Conservation (phyloP, 2,888 invertebrate genomes). For the Yponomeuta evonymella region DNA sequence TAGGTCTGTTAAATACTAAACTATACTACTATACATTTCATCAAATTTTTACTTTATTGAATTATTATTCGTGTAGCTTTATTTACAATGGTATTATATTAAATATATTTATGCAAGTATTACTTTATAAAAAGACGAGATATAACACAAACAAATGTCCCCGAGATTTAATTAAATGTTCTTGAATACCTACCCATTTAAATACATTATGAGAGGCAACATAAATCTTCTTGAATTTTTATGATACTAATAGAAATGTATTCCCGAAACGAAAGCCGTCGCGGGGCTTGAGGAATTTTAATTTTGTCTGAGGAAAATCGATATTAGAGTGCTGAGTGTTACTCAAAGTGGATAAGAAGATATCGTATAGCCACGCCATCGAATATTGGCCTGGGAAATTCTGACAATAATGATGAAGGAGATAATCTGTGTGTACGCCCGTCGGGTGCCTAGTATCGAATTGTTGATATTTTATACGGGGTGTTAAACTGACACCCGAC, state of each 20-base stretch:
- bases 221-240: conserved; percentile 1
- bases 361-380: background rate
- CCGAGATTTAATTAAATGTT: background rate
- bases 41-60: too few species aligned
- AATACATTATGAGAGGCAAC: background rate
- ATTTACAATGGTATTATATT: too few species aligned
- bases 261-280: conserved; percentile 5
- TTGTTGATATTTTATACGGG: too few species aligned
- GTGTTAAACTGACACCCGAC: too few species aligned
- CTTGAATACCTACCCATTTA: background rate
- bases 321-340: conserved; percentile 12
- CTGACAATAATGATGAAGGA: background rate
- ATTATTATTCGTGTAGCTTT: too few species aligned
- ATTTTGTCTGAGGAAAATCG: conserved; percentile 1
- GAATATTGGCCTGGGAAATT: conserved; percentile 8
- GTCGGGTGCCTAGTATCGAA: too few species aligned
- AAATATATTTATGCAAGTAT: too few species aligned
- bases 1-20: too few species aligned
- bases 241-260: conserved; percentile 3
- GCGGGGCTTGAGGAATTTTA: conserved; percentile 7
- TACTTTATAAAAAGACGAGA: background rate
- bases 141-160: background rate
- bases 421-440: too few species aligned
- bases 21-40: too few species aligned
- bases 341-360: conserved; percentile 11